phyloP scores from a whole-genome alignment of 2,888 invertebrate species.

The Rhagophthalmus giganteus region DNA sequence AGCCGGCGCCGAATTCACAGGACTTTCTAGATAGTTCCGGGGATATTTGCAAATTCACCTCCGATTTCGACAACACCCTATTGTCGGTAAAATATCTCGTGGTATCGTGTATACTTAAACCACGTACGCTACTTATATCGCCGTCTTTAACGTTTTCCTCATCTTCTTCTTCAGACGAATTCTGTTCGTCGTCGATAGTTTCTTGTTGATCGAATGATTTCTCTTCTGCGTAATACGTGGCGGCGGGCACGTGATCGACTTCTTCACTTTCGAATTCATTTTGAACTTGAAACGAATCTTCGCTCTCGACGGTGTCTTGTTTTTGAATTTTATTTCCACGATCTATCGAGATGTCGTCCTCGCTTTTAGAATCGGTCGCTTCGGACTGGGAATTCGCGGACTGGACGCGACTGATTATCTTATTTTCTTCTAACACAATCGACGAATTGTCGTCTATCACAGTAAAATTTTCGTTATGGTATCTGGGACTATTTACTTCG shows the following conservation, averaged over 20 bases:
- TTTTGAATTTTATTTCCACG: too few species aligned
- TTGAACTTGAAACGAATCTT: slow-evolving; percentile 16
- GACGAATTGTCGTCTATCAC: slow-evolving; percentile 28
- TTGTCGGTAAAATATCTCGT: slow-evolving; percentile 18
- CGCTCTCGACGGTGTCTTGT: slow-evolving; percentile 5
- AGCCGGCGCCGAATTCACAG: slow-evolving; percentile 50
- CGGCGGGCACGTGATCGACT: slow-evolving; percentile 1
- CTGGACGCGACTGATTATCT: slow-evolving; percentile 7
- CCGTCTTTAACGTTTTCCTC: too few species aligned
- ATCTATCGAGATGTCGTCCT: background rate
- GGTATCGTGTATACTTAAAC: slow-evolving; percentile 19
- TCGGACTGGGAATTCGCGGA: slow-evolving; percentile 6
- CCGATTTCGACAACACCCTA: slow-evolving; percentile 44
- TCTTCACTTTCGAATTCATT: slow-evolving; percentile 19
- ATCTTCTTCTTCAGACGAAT: background rate
- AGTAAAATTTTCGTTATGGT: slow-evolving; percentile 32
- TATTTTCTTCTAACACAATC: slow-evolving; percentile 22
- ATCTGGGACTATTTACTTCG: slow-evolving; percentile 35
- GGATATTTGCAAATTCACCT: slow-evolving; percentile 45
- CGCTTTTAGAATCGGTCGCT: background rate
- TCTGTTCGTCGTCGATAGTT: slow-evolving; percentile 7
- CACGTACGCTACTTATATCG: slow-evolving; percentile 27
- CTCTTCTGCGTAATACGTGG: background rate
- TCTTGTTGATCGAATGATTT: slow-evolving; percentile 8
- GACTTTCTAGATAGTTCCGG: slow-evolving; percentile 48